Percentiles rank a stretch among this genome's conserved stretches.
These are phyloP conservation scores for Lucinisca nassula DNA, from an alignment of 2,888 invertebrate genomes.

Conservation along the genomic window DNA sequence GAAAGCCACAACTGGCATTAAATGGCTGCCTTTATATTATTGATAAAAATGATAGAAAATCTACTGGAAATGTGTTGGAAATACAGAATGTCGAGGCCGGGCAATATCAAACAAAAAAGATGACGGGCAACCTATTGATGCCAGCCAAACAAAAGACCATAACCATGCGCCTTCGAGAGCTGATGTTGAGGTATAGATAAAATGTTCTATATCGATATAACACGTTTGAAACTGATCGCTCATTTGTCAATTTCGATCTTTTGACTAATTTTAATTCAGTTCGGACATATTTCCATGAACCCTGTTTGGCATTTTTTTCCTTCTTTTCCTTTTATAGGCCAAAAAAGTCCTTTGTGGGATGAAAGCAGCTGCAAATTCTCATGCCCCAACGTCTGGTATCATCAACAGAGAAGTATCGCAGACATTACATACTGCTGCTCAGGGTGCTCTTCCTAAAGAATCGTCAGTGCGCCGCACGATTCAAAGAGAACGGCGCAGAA, in stretches of 20 bases:
- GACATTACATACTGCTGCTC: background rate
- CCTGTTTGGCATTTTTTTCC: background rate
- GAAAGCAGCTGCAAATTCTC: background rate
- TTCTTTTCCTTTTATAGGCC: background rate
- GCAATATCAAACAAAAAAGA: background rate
- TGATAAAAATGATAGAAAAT: background rate
- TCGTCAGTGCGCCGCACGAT: background rate
- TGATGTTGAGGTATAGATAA: background rate
- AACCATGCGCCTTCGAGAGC: background rate
- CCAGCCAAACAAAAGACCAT: background rate
- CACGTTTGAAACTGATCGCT: no score
- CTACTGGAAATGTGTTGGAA: background rate
- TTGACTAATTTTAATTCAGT: background rate
- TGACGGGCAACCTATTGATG: background rate
- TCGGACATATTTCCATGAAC: background rate
- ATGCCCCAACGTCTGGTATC: background rate
- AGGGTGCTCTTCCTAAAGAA: background rate
- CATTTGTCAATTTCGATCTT: background rate
- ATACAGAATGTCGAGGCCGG: background rate
- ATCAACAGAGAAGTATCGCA: background rate
- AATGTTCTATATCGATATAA: no score
- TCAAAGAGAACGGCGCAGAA: no score
- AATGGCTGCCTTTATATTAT: background rate
- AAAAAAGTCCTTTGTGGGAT: conserved; percentile 8
- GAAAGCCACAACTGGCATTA: background rate